Percentiles rank a stretch among this genome's conserved stretches.
Evolutionary conservation across 1,140 invertebrate species (phyloP).

Genomic region (Tetragnatha versicolor): DNA sequence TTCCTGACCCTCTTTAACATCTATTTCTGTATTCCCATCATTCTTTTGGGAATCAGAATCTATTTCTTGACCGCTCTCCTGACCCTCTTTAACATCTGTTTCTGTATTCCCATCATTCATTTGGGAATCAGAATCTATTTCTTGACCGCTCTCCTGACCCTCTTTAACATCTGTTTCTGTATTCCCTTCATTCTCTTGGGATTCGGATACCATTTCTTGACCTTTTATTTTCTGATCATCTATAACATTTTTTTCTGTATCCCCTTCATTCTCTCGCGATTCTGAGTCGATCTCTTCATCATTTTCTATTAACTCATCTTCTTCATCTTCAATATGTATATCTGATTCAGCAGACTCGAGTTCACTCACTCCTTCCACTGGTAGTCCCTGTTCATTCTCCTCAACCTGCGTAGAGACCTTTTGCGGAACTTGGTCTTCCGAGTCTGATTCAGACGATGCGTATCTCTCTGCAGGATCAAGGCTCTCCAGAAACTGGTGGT

Average conservation of each 20-base stretch:
- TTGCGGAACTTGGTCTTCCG: slow-evolving; percentile 18
- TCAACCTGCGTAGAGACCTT: too few relatives aligned
- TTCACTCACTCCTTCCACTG: background rate
- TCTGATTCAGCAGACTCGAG: background rate
- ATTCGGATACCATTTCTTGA: background rate
- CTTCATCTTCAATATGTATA: background rate
- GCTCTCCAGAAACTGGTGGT: slow-evolving; percentile 8
- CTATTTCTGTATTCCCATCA: too few relatives aligned
- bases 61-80: too few relatives aligned
- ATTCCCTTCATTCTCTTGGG: background rate
- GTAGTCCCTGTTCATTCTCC: background rate
- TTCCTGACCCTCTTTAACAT: too few relatives aligned
- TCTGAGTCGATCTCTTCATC: background rate
- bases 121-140: background rate
- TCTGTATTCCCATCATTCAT: too few relatives aligned
- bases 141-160: background rate
- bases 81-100: too few relatives aligned
- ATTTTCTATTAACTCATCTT: background rate
- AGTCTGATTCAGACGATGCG: slow-evolving; percentile 19
- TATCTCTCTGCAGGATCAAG: slow-evolving; percentile 30
- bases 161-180: background rate
- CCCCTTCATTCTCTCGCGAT: background rate
- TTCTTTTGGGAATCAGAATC: too few relatives aligned
- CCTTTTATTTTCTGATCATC: background rate
- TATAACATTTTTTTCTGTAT: background rate